Evolutionary conservation across 2,797 vertebrate genomes (phyloP).

Genomic region (Anas georgica): DNA sequence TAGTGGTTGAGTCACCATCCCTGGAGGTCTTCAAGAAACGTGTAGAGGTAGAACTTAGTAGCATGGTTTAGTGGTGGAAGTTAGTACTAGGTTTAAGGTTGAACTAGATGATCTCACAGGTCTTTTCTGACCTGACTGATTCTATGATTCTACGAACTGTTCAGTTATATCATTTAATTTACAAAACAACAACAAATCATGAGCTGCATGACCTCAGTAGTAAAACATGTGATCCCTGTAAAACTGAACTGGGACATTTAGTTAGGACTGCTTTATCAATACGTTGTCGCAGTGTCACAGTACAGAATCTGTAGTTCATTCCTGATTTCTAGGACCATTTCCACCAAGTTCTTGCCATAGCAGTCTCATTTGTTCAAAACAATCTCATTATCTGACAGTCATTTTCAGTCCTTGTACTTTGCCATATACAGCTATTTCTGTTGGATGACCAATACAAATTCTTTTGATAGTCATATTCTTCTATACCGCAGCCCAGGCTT

Average conservation of each 20-base stretch:
- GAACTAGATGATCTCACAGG: too few relatives aligned
- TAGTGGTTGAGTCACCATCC: too few relatives aligned
- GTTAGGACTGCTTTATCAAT: conserved; percentile 21
- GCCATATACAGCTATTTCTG: not conserved
- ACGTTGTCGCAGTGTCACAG: not conserved
- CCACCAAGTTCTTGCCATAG: not conserved
- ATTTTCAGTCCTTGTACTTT: conserved; percentile 12
- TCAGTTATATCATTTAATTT: conserved; percentile 22
- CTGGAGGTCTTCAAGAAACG: too few relatives aligned
- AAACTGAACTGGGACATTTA: not conserved
- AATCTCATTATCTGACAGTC: not conserved
- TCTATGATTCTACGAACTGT: not conserved
- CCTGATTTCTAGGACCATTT: not conserved
- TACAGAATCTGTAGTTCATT: not conserved
- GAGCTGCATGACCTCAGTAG: not conserved
- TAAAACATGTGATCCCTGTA: not conserved
- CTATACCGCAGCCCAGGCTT: not conserved
- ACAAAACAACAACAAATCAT: conserved; percentile 32
- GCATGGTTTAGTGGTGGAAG: too few relatives aligned
- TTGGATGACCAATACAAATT: not conserved
- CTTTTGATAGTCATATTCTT: not conserved
- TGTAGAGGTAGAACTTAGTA: too few relatives aligned
- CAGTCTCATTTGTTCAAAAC: not conserved
- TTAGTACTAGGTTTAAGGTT: too few relatives aligned
- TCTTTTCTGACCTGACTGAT: too few relatives aligned